Conservation (phyloP, 2,888 invertebrate species). For the Lithosia quadra region DNA sequence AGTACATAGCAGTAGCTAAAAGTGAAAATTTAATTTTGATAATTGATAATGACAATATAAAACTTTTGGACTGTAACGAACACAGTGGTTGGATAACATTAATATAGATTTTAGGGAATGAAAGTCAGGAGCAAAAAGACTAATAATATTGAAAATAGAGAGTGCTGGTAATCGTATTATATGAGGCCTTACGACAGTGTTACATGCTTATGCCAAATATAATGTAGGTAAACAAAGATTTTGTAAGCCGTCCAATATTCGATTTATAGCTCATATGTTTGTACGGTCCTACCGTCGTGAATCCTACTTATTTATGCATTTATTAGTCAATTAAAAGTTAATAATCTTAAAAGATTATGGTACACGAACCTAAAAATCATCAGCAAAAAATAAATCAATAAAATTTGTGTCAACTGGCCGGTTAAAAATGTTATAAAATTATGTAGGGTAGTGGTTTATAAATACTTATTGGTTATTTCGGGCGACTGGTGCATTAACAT, state of each 20-base stretch:
- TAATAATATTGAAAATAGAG: neutral
- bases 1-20: neutral
- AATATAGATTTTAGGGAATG: neutral
- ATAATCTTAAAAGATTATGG: neutral
- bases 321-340: neutral
- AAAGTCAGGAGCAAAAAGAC: slow-evolving; percentile 2
- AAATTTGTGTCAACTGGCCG: neutral
- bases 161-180: no score
- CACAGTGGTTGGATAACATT: neutral
- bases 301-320: slow-evolving; percentile 1
- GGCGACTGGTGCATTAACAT: slow-evolving; percentile 31
- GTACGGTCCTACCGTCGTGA: no score
- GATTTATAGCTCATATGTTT: no score
- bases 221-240: neutral
- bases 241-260: slow-evolving; percentile 1
- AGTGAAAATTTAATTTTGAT: neutral
- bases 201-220: slow-evolving; percentile 2
- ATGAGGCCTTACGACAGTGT: neutral
- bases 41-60: neutral
- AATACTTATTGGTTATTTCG: slow-evolving; percentile 11
- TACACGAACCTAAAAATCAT: neutral
- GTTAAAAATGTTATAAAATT: neutral
- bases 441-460: slow-evolving; percentile 17
- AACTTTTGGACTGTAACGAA: neutral
- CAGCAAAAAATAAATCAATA: neutral